Conservation (phyloP, 2,113 vertebrate species). For the Rhea americana region DNA sequence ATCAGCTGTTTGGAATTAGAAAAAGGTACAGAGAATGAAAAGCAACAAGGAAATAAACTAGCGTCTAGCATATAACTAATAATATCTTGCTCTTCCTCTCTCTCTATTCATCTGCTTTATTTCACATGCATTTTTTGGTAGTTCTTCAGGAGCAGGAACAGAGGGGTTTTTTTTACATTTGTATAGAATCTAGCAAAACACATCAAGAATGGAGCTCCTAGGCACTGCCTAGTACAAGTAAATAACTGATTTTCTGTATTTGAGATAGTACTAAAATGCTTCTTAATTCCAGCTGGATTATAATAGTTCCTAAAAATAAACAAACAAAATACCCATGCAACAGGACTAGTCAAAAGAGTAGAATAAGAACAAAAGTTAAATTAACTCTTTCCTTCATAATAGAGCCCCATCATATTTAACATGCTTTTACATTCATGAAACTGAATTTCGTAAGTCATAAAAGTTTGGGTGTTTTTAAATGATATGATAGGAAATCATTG, state of each 20-base stretch:
- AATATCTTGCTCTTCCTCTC: background rate
- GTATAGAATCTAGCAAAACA: background rate
- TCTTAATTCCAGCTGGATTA: background rate
- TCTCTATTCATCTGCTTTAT: background rate
- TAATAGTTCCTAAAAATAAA: background rate
- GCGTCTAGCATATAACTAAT: background rate
- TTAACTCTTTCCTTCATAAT: background rate
- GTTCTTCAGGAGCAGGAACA: background rate
- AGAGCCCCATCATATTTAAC: background rate
- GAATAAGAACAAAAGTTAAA: background rate
- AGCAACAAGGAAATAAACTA: background rate
- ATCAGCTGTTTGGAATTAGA: background rate
- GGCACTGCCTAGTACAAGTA: background rate
- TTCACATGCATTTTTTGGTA: background rate
- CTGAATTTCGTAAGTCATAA: background rate
- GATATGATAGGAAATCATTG: background rate
- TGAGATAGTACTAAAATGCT: background rate
- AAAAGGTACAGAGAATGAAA: background rate
- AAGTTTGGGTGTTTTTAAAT: background rate
- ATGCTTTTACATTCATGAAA: background rate
- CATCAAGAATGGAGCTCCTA: background rate
- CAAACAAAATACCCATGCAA: background rate
- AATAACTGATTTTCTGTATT: constrained; percentile 20
- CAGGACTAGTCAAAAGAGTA: background rate
- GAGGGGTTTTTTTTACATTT: background rate